Evolutionary conservation across 2,113 vertebrate genomes (phyloP).

Genomic region (Onychorhynchus coronatus): DNA sequence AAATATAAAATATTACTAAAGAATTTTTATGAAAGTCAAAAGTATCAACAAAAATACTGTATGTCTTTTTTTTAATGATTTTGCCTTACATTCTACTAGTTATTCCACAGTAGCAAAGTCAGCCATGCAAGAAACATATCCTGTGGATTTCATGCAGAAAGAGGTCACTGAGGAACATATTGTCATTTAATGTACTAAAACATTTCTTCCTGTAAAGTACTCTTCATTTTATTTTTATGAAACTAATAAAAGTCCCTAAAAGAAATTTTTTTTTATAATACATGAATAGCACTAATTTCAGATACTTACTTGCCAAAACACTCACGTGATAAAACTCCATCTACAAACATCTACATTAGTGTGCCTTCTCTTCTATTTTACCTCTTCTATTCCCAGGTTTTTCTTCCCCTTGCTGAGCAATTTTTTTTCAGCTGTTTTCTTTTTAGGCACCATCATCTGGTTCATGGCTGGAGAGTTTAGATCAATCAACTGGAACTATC

Average conservation of each 20-base stretch:
- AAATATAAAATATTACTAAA: neutral
- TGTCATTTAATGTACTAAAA: neutral
- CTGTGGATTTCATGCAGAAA: neutral
- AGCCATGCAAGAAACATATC: neutral
- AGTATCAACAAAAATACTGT: neutral
- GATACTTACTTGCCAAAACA: neutral
- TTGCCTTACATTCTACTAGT: neutral
- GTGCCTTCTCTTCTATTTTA: neutral
- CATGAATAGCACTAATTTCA: neutral
- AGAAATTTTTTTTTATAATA: neutral
- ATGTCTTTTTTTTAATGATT: neutral
- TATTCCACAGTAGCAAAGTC: neutral
- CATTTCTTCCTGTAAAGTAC: neutral
- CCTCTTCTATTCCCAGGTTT: rapidly evolving
- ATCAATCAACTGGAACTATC: neutral
- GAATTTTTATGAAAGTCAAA: neutral
- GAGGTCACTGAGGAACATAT: neutral
- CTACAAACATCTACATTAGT: neutral
- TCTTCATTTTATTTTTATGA: neutral
- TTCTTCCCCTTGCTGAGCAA: neutral
- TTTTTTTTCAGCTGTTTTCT: neutral
- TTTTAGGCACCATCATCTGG: neutral
- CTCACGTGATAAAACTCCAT: neutral
- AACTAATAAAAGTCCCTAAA: neutral
- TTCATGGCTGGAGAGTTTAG: neutral